Base-by-base conservation (phyloP, 2,888 invertebrate genomes). In the Orthosia gracilis region DNA sequence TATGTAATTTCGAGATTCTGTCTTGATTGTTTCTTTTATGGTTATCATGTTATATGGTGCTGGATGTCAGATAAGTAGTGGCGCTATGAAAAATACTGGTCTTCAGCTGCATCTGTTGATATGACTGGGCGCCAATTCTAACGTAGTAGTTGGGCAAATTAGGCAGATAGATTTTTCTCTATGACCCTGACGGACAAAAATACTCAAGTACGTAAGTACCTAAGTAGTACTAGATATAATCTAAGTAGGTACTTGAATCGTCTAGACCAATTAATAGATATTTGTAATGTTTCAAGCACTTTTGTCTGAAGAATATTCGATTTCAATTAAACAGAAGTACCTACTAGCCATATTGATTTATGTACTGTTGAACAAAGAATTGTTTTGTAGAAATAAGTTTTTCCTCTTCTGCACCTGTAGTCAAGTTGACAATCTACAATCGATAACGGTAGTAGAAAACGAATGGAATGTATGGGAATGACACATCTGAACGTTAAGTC, bases 201-300 rank as follows among this genome's bases (percentile, higher is more conserved):
- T 72, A n/a, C 23, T 54, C 1, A 23, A 31, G 21, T 21, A 40
- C 7, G n/a, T 23, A 40, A 47, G 47, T 15, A 12, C 2, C 40
- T 49, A 55, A 7, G 4, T 7, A 9, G 40, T n/a, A n/a, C n/a
- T n/a, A n/a, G n/a, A n/a, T n/a, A 40, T 9, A 40, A 40, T 40
- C 1, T 40, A 7, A 45, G 26, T 52, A 75, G 12, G 40, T 59
- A 49, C 54, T 75, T 47, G 47, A 63, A 17, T 31, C n/a, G 50
- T 57, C 67, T 57, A 66, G 77, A 74, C 68, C 26, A 26, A 76
- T 50, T 74, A 15, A 1, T 1, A 23, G 47, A 45, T 26, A 26
- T 31, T 31, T 40, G 23, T 17, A 23, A 21, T 17, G 15, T 49
- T 64, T 40, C n/a, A 0, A 63, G 15, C 12, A 54, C 9, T 75